Conservation (phyloP, 2,797 vertebrate genomes). For the Anas bahamensis region DNA sequence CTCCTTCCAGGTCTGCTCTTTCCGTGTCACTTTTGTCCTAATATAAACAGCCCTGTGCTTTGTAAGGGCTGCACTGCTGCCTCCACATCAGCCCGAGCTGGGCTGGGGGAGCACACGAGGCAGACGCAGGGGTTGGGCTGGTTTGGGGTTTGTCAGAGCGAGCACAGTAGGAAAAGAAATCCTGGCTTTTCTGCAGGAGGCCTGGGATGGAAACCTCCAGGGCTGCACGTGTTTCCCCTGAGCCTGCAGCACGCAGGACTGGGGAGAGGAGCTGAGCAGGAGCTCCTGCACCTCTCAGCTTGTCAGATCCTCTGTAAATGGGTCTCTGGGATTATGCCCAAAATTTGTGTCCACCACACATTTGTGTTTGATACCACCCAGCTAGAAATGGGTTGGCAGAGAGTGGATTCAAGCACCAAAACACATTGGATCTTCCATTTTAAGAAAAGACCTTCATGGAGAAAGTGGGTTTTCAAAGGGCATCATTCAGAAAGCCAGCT, state of each 20-base stretch:
- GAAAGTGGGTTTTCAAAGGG: neutral
- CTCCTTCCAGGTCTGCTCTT: neutral
- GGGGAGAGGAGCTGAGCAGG: neutral
- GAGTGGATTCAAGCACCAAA: neutral
- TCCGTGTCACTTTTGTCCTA: neutral
- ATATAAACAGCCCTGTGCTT: neutral
- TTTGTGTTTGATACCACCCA: neutral
- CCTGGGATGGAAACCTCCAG: neutral
- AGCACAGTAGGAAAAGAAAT: neutral
- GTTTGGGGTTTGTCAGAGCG: neutral
- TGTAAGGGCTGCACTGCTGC: neutral
- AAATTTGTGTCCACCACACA: neutral
- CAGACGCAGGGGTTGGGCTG: neutral
- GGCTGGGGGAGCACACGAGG: neutral
- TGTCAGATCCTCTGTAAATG: neutral
- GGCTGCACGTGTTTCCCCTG: rapidly evolving
- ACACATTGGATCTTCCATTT: neutral
- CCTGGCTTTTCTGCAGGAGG: neutral
- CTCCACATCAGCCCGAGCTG: neutral
- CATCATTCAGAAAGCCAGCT: neutral
- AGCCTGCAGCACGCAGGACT: neutral
- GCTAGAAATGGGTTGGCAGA: neutral
- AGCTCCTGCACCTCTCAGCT: neutral
- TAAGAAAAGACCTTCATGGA: neutral
- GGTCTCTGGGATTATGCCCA: neutral